Evolutionary conservation across 2,888 invertebrate genomes (phyloP).

Genomic region (Mesochorus sp.): DNA sequence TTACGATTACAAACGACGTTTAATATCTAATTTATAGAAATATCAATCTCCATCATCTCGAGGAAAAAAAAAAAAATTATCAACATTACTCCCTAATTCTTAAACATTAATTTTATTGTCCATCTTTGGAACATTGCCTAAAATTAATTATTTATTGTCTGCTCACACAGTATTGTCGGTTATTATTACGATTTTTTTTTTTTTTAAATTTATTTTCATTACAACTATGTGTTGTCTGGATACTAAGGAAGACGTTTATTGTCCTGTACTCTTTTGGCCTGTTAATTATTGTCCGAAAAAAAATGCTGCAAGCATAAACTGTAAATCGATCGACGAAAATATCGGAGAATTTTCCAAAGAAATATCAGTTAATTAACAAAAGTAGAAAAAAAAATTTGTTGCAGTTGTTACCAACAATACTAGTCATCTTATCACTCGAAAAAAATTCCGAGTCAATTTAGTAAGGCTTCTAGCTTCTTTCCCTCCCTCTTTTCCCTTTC

Average conservation of each 20-base stretch:
- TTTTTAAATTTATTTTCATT: slow-evolving; percentile 59
- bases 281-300: slow-evolving; percentile 60
- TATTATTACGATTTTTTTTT: slow-evolving; percentile 72
- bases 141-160: slow-evolving; percentile 81
- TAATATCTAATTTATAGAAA: background rate
- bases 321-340: slow-evolving; percentile 15
- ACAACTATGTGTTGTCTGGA: slow-evolving; percentile 77
- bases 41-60: slow-evolving; percentile 30
- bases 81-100: slow-evolving; percentile 62
- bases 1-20: background rate
- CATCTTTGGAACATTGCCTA: slow-evolving; percentile 78
- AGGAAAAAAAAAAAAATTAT: slow-evolving; percentile 60
- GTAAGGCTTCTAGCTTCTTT: slow-evolving; percentile 71
- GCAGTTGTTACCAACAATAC: slow-evolving; percentile 73
- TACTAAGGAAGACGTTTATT: slow-evolving; percentile 78
- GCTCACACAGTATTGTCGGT: slow-evolving; percentile 81
- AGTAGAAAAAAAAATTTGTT: slow-evolving; percentile 30
- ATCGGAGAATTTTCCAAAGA: background rate
- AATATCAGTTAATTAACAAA: background rate
- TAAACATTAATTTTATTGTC: slow-evolving; percentile 77
- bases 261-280: slow-evolving; percentile 39
- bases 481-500: background rate
- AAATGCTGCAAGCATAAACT: slow-evolving; percentile 25
- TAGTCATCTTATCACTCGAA: slow-evolving; percentile 69
- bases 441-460: slow-evolving; percentile 71